Evolutionary conservation across 1,140 invertebrate species (phyloP), one percentile per base, ranked within the genome.

Genomic region (Brachionus rubens): DNA sequence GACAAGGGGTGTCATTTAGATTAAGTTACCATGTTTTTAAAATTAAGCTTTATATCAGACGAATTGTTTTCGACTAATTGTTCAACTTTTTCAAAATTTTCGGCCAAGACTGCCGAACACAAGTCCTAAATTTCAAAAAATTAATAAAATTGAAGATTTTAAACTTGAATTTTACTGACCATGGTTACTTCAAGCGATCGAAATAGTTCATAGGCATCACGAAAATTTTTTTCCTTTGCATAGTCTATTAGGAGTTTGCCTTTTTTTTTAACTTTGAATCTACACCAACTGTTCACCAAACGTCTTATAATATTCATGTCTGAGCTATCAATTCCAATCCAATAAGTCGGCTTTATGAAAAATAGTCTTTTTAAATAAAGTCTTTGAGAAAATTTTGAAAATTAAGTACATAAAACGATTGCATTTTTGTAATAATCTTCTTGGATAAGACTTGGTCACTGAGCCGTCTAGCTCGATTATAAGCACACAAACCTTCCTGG

Each of bases 1-100:
- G n/a, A n/a, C n/a, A n/a, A n/a, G n/a, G n/a, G n/a, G n/a, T n/a
- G n/a, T n/a, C n/a, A n/a, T n/a, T n/a, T n/a, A 52, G n/a, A 19
- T 52, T 6, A 40, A 40, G 36, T 72, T 54, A 72, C 68, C 68
- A 72, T 72, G 24, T 72, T 72, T 72, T 54, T 72, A 10, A 72
- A 72, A 72, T 72, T 40, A 24, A 72, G n/a, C 30, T 26, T 33
- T 24, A 72, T 33, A 21, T 72, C 46, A 7, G 46, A 48, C 19
- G 36, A 12, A 10, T 50, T 30, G 50, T 72, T 1, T 40, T 24
- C n/a, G 1, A 30, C 36, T 12, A 72, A 12, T 33, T 14, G 28
- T 33, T 50, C 33, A 30, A 72, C 68, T 54, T 72, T 72, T 50
- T 54, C 14, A 30, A 36, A n/a, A 54, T 72, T 72, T 40, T n/a